Evolutionary conservation across 2,797 vertebrate genomes (phyloP).

Genomic region (Xenops minutus): DNA sequence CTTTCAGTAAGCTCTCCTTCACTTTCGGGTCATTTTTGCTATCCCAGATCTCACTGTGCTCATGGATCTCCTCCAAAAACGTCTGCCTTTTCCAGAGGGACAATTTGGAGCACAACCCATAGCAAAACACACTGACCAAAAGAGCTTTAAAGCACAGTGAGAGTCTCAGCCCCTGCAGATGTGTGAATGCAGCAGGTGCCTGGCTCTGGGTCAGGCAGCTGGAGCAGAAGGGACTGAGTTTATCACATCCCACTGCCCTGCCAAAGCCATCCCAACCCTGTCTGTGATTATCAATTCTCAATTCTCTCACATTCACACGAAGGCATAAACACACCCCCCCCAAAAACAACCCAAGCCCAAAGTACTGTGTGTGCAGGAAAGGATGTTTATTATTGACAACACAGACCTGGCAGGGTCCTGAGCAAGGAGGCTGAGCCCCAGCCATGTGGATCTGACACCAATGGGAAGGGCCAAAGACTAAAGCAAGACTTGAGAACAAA

Average conservation of each 20-base stretch:
- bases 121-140: accelerated
- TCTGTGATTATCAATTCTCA: background rate
- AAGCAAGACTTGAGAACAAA: background rate
- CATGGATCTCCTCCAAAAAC: slow-evolving; percentile 23
- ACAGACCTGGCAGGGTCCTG: background rate
- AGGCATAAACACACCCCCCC: background rate
- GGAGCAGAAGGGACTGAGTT: background rate
- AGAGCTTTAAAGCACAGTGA: background rate
- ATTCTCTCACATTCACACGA: background rate
- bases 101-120: accelerated
- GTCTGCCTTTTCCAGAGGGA: slow-evolving; percentile 8
- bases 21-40: slow-evolving; percentile 59
- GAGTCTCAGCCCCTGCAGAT: background rate
- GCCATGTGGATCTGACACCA: accelerated
- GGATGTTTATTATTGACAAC: background rate
- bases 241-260: background rate
- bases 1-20: slow-evolving; percentile 52
- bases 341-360: accelerated
- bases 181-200: background rate
- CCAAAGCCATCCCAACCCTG: background rate
- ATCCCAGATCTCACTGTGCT: background rate
- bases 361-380: background rate
- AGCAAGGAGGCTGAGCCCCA: background rate
- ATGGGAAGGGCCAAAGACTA: background rate
- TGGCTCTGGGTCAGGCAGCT: background rate